phyloP scores from a whole-genome alignment of 2,113 vertebrate species.

The Echinops telfairi region DNA sequence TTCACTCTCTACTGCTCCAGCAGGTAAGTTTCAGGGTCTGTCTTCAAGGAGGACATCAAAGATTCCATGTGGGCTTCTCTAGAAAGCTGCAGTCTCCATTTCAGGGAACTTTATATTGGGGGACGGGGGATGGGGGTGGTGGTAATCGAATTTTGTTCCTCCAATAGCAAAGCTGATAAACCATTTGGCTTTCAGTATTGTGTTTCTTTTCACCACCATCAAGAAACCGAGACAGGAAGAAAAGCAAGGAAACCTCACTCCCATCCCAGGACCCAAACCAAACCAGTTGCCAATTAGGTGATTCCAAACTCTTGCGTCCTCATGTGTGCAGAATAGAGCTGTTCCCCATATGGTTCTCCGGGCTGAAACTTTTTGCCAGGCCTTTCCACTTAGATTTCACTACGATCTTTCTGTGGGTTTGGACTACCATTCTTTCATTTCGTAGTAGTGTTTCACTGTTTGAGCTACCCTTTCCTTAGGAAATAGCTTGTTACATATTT shows the following conservation, averaged over 20 bases:
- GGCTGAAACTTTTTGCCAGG: neutral
- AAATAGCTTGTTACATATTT: too few species aligned
- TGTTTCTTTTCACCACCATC: slow-evolving; percentile 6
- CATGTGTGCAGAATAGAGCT: neutral
- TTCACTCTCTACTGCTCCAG: neutral
- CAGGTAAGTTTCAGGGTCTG: neutral
- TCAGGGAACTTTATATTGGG: neutral
- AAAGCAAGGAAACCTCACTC: neutral
- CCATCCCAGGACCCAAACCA: neutral
- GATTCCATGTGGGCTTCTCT: neutral
- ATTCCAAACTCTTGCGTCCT: neutral
- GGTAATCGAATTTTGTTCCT: too few species aligned
- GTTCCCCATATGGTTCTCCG: neutral
- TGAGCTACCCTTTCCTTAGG: neutral
- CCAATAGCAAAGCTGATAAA: neutral
- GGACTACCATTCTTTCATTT: neutral
- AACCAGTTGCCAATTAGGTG: neutral
- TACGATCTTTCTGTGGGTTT: neutral
- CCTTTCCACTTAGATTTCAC: neutral
- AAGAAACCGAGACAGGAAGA: slow-evolving; percentile 3
- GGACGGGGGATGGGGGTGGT: too few species aligned
- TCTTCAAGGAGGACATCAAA: slow-evolving; percentile 2
- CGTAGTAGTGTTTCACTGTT: neutral
- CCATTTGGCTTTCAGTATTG: neutral
- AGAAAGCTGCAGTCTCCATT: neutral